A percentile compares a stretch with the other conserved stretches of the same genome.
phyloP scores from a whole-genome alignment of 1,140 invertebrate genomes.

The Saxidomus purpurata region DNA sequence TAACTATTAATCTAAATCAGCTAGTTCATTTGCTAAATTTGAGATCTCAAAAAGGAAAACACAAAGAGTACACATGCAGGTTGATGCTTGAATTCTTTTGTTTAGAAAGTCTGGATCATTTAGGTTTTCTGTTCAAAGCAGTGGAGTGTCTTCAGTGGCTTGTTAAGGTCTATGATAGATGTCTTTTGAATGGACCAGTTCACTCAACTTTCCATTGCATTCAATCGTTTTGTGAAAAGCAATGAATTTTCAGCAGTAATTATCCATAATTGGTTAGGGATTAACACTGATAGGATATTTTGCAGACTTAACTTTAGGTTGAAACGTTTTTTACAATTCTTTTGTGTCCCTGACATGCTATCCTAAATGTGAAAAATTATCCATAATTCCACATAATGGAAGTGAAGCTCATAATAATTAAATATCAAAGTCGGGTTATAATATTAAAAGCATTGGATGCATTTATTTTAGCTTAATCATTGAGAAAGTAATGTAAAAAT shows the following conservation, averaged over 20 bases:
- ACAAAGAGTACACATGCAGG: not conserved
- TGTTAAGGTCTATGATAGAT: not conserved
- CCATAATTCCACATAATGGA: slow-evolving; percentile 36
- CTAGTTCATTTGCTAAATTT: not conserved
- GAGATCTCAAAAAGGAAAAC: not conserved
- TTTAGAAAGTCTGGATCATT: not conserved
- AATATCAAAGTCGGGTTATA: slow-evolving; percentile 1
- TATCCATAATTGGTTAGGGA: slow-evolving; percentile 12
- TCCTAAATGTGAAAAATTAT: slow-evolving; percentile 51
- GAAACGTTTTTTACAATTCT: not conserved
- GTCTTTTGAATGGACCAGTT: not conserved
- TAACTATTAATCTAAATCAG: not conserved
- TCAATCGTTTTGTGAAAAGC: slow-evolving; percentile 2
- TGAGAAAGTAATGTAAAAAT: slow-evolving; percentile 57
- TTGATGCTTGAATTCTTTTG: not conserved
- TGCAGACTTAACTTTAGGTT: slow-evolving; percentile 1
- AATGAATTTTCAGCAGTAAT: slow-evolving; percentile 4
- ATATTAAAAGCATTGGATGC: slow-evolving; percentile 24
- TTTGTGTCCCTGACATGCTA: slow-evolving; percentile 44
- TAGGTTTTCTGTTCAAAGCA: not conserved
- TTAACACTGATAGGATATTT: not conserved
- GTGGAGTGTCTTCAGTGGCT: not conserved
- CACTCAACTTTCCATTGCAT: not conserved
- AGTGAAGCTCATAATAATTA: slow-evolving; percentile 36
- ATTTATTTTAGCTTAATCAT: slow-evolving; percentile 42